phyloP scores from a whole-genome alignment of 53 echinoderm and acorn worm genomes.

The Echinometra lucunter region DNA sequence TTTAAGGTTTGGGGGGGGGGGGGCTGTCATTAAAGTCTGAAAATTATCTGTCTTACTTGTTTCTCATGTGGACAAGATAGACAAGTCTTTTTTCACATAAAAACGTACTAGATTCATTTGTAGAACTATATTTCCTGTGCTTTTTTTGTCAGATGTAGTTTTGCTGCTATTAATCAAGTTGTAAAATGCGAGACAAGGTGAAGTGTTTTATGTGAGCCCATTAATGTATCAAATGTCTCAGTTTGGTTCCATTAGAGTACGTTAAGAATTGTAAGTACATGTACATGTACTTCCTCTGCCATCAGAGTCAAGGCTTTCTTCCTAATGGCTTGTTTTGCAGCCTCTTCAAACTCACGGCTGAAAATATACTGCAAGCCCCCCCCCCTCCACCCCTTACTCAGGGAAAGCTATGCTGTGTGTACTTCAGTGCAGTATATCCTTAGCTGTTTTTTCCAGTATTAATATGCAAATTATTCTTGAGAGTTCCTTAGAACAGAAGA shows the following conservation, averaged over 20 bases:
- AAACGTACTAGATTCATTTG: too few species aligned
- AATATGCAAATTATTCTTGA: too few species aligned
- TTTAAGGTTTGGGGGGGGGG: too few species aligned
- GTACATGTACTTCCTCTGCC: neutral
- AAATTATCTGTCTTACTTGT: too few species aligned
- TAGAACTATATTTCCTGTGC: too few species aligned
- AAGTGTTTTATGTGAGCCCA: neutral
- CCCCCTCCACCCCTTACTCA: neutral
- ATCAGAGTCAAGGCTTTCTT: neutral
- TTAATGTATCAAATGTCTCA: constrained; percentile 19
- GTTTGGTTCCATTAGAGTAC: neutral
- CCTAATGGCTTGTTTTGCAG: constrained; percentile 18
- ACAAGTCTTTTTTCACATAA: too few species aligned
- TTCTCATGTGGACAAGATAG: too few species aligned
- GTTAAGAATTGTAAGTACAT: neutral
- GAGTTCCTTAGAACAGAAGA: neutral
- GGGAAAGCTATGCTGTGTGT: neutral
- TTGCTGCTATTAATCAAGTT: neutral
- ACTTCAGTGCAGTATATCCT: too few species aligned
- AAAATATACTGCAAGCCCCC: neutral
- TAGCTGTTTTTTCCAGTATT: too few species aligned
- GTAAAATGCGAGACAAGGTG: neutral
- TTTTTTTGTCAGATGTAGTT: too few species aligned
- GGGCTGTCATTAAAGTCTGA: too few species aligned
- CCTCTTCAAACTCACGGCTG: neutral